Conservation (phyloP, 2,888 invertebrate genomes). For the Eristalis tenax region DNA sequence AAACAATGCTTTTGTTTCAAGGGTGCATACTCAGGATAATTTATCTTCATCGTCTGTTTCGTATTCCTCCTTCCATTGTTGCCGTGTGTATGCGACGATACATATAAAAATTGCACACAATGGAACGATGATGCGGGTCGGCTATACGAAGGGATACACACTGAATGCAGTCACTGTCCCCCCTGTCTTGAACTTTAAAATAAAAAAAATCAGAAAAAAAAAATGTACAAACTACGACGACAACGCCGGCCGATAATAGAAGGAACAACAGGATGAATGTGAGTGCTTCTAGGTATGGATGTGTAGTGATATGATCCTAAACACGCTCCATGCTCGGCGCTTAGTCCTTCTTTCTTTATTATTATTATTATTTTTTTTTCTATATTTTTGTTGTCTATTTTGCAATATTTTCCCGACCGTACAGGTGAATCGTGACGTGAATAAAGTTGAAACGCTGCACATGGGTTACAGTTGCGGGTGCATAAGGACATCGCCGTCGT, state of each 20-base stretch:
- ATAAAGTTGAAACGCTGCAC: constrained; percentile 43
- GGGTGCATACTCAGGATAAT: constrained; percentile 63
- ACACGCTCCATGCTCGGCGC: constrained; percentile 40
- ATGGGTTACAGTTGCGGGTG: not conserved
- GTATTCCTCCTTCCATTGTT: constrained; percentile 30
- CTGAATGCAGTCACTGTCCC: constrained; percentile 40
- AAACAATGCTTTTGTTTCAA: constrained; percentile 65
- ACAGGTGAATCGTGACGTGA: constrained; percentile 69
- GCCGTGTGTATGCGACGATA: constrained; percentile 14
- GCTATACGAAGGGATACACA: constrained; percentile 11
- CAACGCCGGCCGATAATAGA: constrained; percentile 51
- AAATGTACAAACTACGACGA: constrained; percentile 6
- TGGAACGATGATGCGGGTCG: constrained; percentile 43
- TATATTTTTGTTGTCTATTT: not conserved
- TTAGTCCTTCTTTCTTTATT: not conserved
- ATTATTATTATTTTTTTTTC: too few species aligned
- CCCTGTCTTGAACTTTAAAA: constrained; percentile 38
- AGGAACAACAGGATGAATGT: constrained; percentile 60
- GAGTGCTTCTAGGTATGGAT: constrained; percentile 41
- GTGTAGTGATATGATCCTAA: constrained; percentile 25
- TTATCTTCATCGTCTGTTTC: constrained; percentile 63
- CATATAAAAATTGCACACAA: constrained; percentile 43
- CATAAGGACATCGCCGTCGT: not conserved
- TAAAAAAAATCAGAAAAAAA: not conserved
- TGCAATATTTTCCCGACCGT: constrained; percentile 42